Percentiles rank a stretch among this genome's conserved stretches.
Conservation (phyloP, 2,113 vertebrate genomes). For the Hystrix cristata region DNA sequence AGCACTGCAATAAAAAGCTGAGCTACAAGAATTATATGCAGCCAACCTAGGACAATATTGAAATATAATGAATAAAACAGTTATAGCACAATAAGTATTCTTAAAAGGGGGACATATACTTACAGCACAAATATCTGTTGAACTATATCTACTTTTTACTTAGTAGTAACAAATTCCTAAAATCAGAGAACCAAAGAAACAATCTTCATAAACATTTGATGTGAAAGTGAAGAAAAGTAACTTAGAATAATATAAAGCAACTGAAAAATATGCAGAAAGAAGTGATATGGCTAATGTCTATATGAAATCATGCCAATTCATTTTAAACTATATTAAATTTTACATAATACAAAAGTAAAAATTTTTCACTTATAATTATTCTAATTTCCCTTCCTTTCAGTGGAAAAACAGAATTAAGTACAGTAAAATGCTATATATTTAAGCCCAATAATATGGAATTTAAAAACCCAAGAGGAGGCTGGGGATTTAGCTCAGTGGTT, state of each 20-base stretch:
- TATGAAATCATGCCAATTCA: slow-evolving; percentile 33
- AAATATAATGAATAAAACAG: slow-evolving; percentile 56
- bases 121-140: slow-evolving; percentile 31
- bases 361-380: slow-evolving; percentile 31
- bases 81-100: slow-evolving; percentile 23
- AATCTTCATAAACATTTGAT: slow-evolving; percentile 27
- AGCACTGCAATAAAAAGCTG: neutral
- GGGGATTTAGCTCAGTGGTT: no score
- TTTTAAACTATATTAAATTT: slow-evolving; percentile 53
- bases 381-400: slow-evolving; percentile 12
- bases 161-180: slow-evolving; percentile 43
- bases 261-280: slow-evolving; percentile 1
- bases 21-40: slow-evolving; percentile 5
- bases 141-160: slow-evolving; percentile 43
- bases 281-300: slow-evolving; percentile 31
- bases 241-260: slow-evolving; percentile 34
- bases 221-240: slow-evolving; percentile 10
- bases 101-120: neutral
- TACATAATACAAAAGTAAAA: slow-evolving; percentile 61
- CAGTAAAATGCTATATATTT: neutral
- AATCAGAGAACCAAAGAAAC: neutral
- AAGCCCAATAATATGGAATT: slow-evolving; percentile 53
- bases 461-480: slow-evolving; percentile 45
- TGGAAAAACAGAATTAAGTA: slow-evolving; percentile 48
- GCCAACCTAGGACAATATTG: neutral